Conservation (phyloP, 2,113 vertebrate species). For the Eudyptes chrysolophus region DNA sequence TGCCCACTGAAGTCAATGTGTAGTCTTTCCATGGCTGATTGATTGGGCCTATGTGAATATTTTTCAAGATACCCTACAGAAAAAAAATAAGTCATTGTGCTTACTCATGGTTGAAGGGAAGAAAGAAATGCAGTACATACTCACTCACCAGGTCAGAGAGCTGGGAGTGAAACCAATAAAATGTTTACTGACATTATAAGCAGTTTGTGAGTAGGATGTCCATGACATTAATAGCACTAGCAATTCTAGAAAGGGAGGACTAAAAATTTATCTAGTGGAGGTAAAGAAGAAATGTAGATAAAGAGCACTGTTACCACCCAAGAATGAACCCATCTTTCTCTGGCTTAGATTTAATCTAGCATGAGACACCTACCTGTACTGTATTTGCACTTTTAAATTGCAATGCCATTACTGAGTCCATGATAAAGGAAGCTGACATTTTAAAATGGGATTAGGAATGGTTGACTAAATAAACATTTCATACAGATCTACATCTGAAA, state of each 20-base stretch:
- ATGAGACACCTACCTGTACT: not conserved
- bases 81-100: not conserved
- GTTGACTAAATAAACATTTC: not conserved
- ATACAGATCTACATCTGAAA: not conserved
- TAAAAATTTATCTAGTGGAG: not conserved
- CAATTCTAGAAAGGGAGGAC: not conserved
- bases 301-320: not conserved
- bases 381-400: not conserved
- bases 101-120: not conserved
- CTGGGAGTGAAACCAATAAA: not conserved
- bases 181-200: not conserved
- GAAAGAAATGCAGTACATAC: not conserved
- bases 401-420: not conserved
- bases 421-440: not conserved
- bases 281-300: not conserved
- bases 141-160: not conserved
- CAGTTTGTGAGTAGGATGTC: not conserved
- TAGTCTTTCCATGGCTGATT: not conserved
- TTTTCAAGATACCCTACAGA: not conserved
- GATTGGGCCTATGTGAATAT: not conserved
- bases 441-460: not conserved
- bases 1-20: not conserved
- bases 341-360: not conserved
- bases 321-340: not conserved
- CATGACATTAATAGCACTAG: not conserved